These are phyloP conservation scores for Microchrysa polita DNA, from an alignment of 2,888 invertebrate species.

Conservation along the genomic window DNA sequence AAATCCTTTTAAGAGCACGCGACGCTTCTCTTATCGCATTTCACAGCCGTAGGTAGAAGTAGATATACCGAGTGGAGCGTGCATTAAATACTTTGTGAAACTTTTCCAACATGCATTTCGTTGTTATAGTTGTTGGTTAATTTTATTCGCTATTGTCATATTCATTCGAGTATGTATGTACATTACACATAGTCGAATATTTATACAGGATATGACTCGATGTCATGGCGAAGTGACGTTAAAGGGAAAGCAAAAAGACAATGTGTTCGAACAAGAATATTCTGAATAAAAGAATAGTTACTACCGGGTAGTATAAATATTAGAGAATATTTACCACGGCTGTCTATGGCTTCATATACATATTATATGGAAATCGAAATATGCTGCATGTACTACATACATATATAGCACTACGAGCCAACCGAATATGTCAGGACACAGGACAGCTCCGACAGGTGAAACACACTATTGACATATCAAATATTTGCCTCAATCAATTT, in stretches of 20 bases:
- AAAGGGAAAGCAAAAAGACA: too few relatives aligned
- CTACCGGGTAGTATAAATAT: neutral
- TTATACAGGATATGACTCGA: too few relatives aligned
- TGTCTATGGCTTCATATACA: too few relatives aligned
- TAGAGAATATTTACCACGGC: too few relatives aligned
- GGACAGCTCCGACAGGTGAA: slow-evolving; percentile 9
- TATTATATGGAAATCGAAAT: neutral
- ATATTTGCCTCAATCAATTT: slow-evolving; percentile 21
- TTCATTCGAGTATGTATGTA: too few relatives aligned
- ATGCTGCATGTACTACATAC: neutral
- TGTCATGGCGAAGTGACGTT: too few relatives aligned
- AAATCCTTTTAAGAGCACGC: slow-evolving; percentile 22
- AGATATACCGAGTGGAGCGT: too few relatives aligned
- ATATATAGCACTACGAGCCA: neutral
- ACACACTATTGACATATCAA: slow-evolving; percentile 14
- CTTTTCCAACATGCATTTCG: too few relatives aligned
- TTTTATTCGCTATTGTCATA: too few relatives aligned
- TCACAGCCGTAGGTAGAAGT: too few relatives aligned
- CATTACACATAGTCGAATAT: too few relatives aligned
- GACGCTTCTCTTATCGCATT: slow-evolving; percentile 19
- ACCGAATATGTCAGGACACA: neutral
- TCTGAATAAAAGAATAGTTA: neutral
- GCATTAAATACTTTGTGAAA: neutral
- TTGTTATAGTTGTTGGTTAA: too few relatives aligned
- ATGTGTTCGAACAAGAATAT: neutral